Base-by-base conservation (phyloP, 2,797 vertebrate species). In the Rhincodon typus region DNA sequence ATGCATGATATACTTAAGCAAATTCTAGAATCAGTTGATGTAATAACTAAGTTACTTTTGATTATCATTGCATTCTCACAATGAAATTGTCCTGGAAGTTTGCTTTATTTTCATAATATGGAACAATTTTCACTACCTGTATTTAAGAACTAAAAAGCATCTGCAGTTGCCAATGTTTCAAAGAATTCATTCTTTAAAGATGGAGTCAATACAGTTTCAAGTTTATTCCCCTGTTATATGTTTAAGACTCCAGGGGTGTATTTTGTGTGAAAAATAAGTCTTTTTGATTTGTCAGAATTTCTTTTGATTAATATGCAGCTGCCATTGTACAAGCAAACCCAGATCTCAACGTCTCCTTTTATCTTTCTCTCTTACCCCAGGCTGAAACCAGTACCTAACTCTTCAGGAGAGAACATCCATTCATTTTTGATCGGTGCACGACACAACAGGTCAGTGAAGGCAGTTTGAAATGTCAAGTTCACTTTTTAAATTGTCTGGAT, bases 301-400 rank as follows among this genome's bases (percentile, higher is more conserved):
- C 98, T 98, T 98, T 98, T 98, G 98, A 99, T 99, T 99, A 99
- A 99, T 99, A 98, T 99, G 98, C 98, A 99, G 98, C 98, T 99
- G 98, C 99, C 99, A 99, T 98, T 98, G 98, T 98, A 97, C 70
- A 98, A 97, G 98, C 98, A 98, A 98, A 99, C 98, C 98, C 98
- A 98, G 98, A 97, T 97, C 97, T 98, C 97, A 97, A 98, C 97
- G 97, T 96, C 96, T 96, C 96, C 99, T 99, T 99, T 99, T 98
- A 99, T 99, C 98, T 98, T 96, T 97, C 97, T 97, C 97, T 98
- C 97, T 98, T 98, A 99, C 98, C 98, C 97, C 97, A 96, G 98
- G 98, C 98, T 98, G 97, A 96, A 97, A 97, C 96, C 96, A 97
- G 97, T 96, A 96, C 96, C 97, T 96, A 53, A 96, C 97, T 97